Base-by-base conservation (phyloP, 1,140 invertebrate genomes). In the Galendromus occidentalis region DNA sequence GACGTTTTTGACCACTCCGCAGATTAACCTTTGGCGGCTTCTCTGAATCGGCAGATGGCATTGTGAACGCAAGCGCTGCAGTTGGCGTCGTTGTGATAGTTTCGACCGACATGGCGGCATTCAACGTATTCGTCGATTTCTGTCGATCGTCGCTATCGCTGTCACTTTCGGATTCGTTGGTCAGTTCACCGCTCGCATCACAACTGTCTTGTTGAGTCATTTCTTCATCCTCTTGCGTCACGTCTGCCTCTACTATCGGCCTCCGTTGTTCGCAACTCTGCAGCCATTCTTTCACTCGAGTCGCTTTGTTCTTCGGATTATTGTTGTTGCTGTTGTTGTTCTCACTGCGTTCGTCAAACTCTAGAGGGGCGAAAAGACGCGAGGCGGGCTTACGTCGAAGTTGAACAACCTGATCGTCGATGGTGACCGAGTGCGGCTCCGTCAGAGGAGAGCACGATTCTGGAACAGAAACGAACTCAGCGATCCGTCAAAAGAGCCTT, bases 371-470 rank as follows among this genome's bases (percentile, higher is more conserved):
- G 33, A 59, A 59, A 4, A 20, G 14, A 9, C 51, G 51, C 22
- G 51, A 59, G 9, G 51, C 51, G 14, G 14, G 51, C 25, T 25
- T 59, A 20, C 51, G 51, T 2, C 51, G 51, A 25, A 59, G 33
- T 33, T 59, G 51, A 25, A 59, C 51, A 17, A 59, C 51, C 51
- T 59, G 51, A 33, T 59, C 51, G 51, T 59, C 51, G 51, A 59
- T 59, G 51, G 51, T 59, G 22, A 59, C 51, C 22, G 51, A 59
- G 25, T 59, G 51, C 14, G 4, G 33, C 9, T 39, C 33, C 4
- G 33, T 39, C 9, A 6, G 33, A 6, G 33, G 33, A 39, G 33
- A 39, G 33, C 33, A 39, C 9, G 33, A 39, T 39, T 39, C 33
- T 39, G 33, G n/a, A n/a, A n/a, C n/a, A n/a, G n/a, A n/a, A n/a